A percentile compares a stretch with the other conserved stretches of the same genome.
Evolutionary conservation across 2,797 vertebrate species (phyloP).

Genomic region (Bovichtus diacanthus): DNA sequence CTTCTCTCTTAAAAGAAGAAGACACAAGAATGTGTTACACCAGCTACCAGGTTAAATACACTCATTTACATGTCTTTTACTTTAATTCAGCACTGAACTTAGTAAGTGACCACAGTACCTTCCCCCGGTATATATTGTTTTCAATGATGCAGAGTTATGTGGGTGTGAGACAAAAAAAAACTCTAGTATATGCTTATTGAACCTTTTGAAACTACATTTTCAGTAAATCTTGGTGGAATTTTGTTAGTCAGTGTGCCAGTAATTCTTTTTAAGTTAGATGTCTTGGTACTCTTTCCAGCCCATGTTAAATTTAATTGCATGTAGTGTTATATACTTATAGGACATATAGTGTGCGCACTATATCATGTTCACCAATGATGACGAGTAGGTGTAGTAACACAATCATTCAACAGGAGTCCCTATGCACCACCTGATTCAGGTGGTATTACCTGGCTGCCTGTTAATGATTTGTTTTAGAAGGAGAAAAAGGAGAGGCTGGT

Average conservation of each 20-base stretch:
- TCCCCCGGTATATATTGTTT: not conserved
- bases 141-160: not conserved
- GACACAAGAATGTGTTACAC: not conserved
- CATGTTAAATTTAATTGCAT: not conserved
- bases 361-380: not conserved
- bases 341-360: no score
- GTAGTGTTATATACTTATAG: not conserved
- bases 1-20: not conserved
- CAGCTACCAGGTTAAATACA: not conserved
- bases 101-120: not conserved
- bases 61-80: not conserved
- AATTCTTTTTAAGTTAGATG: not conserved
- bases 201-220: not conserved
- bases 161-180: not conserved
- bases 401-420: conserved; percentile 50
- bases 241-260: not conserved
- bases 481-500: not conserved
- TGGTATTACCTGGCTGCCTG: conserved; percentile 3
- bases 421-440: conserved; percentile 24
- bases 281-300: not conserved
- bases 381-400: conserved; percentile 35
- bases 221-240: not conserved
- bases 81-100: not conserved
- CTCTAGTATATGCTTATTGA: not conserved
- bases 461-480: not conserved